Percentiles rank a stretch among this genome's conserved stretches.
Evolutionary conservation across 1,140 invertebrate genomes (phyloP).

Genomic region (Caenorhabditis latens): DNA sequence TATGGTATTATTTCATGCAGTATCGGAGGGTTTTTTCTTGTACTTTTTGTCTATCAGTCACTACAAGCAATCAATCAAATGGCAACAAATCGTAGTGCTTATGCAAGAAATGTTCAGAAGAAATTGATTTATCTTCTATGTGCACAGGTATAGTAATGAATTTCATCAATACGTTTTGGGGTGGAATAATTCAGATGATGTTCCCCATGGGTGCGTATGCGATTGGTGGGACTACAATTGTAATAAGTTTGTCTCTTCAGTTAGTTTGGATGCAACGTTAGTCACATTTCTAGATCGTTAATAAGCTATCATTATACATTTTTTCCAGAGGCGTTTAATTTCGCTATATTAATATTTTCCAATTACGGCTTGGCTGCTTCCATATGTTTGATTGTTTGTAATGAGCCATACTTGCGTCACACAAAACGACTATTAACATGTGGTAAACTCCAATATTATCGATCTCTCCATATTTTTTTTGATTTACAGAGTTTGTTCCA

Average conservation of each 20-base stretch:
- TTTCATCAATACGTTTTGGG: neutral
- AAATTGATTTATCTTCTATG: conserved; percentile 22
- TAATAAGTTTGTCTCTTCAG: neutral
- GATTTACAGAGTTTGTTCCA: neutral
- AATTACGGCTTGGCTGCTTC: conserved; percentile 28
- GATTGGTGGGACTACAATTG: conserved; percentile 22
- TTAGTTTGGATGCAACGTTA: conserved; percentile 32
- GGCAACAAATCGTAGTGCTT: neutral
- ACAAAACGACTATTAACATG: neutral
- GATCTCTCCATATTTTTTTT: neutral
- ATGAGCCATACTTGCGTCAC: conserved; percentile 3
- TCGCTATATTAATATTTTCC: conserved; percentile 21
- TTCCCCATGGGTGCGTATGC: conserved; percentile 17
- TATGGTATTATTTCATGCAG: conserved; percentile 2
- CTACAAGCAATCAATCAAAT: conserved; percentile 1
- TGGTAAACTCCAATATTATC: neutral
- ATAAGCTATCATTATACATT: too few relatives aligned
- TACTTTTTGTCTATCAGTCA: conserved; percentile 21
- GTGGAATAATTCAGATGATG: neutral
- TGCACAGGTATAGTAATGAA: neutral
- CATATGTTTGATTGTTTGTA: conserved; percentile 6
- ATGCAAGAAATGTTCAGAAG: neutral
- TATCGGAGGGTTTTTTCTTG: conserved; percentile 8
- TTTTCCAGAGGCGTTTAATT: conserved; percentile 26
- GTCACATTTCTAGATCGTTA: neutral